Base-by-base conservation (phyloP, 2,113 vertebrate genomes). In the Tor tambroides region DNA sequence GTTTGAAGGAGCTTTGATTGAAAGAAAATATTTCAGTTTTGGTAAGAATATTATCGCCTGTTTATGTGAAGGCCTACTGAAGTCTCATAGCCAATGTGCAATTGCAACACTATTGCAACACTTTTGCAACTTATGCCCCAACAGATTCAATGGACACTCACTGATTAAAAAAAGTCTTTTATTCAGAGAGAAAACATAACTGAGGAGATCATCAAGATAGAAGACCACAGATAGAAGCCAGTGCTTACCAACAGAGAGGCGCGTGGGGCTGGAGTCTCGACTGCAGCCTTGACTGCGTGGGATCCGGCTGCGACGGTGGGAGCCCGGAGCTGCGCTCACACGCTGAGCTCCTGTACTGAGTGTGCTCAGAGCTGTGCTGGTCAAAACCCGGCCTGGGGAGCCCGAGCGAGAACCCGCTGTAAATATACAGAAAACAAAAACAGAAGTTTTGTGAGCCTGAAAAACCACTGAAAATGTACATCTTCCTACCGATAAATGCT, bases 281-380 rank as follows among this genome's bases (percentile, higher is more conserved):
- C 98, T 99, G 91, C 97, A 99, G 72, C 98, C 98, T 92, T 99
- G 98, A 92, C 98, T 99, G 86, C 98, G 96, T 1, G 98, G 98
- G 88, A 99, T 99, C 91, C 97, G 97, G 94, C 98, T 99, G 85
- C 97, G 95, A 35, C 97, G 96, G 80, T 96, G 96, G n/a, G 96
- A 67, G 69, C 96, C 94, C 14, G 95, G 94, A 83, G 90, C 96
- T 1, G 96, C 95, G 61, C 98, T 92, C 30, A 97, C 96, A 76
- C 97, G 94, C 85, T 97, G 98, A 85, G 96, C 94, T 83, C 97
- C 96, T 0, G 96, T 95, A 94, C 94, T 97, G 95, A 99, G 88
- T 71, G 97, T 98, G 86, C 97, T 98, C 89, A 99, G 94, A 2
- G 97, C 94, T 1, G 98, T 99, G 2, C 95, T 98, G 35, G 96